Base-by-base conservation (phyloP, 2,888 invertebrate genomes). In the Nemotelus pantherinus region DNA sequence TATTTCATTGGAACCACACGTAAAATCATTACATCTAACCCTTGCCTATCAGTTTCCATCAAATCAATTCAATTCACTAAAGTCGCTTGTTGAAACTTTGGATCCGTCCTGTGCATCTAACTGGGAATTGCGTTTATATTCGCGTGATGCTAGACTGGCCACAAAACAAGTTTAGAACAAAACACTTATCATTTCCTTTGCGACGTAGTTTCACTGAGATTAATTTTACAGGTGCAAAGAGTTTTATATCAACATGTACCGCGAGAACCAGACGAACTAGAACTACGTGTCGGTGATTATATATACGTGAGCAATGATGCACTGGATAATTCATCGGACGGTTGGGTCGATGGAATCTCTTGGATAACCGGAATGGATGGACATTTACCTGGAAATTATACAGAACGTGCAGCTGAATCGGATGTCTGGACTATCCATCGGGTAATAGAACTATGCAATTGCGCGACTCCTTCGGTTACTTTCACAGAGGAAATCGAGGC, bases 361-460 rank as follows among this genome's bases (percentile, higher is more conserved):
- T 87, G 86, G 86, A 81, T 86, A 39, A 84, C 85, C 7, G 92
- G 94, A 50, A 91, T 91, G 82, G 90, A 91, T 77, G 96, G 96
- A 1, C 92, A 92, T 84, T 88, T 96, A 82, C 96, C 96, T 0
- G 92, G 92, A 65, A 93, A 94, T 84, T 95, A 94, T 83, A 94
- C 95, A 0, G 92, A 93, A 84, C 90, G 94, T 64, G 94, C 95
- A 0, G 93, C 95, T 0, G 96, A 96, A 85, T 95, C 95, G 0
- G 95, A 96, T 88, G 94, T 95, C 3, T 97, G 97, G 97, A 96
- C 96, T 10, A 86, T 96, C 74, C 96, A 97, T 83, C 91, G 92
- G 76, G 91, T 92, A 67, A 88, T 93, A 39, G 89, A 91, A 2
- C 85, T 92, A 39, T 85, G 87, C 7, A 84, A 87, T 84, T 82